A percentile compares a stretch with the other conserved stretches of the same genome.
These are phyloP conservation scores for Clunio marinus DNA, from an alignment of 2,888 invertebrate species.

Conservation along the genomic window DNA sequence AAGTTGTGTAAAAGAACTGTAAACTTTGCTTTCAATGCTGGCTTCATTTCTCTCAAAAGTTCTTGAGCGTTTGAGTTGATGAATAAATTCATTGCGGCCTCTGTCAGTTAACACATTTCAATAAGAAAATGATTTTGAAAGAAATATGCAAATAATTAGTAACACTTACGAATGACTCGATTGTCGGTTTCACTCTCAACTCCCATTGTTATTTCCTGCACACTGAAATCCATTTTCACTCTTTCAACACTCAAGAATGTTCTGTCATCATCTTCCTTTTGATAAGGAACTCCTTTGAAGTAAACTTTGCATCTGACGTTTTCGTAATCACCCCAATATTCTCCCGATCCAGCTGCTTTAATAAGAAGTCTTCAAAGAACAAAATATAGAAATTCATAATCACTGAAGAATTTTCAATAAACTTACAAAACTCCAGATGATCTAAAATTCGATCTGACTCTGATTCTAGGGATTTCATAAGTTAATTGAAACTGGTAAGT, in stretches of 20 bases:
- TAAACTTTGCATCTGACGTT: constrained; percentile 81
- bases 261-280: constrained; percentile 56
- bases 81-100: constrained; percentile 78
- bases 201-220: constrained; percentile 77
- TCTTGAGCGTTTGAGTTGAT: constrained; percentile 84
- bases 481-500: constrained; percentile 77
- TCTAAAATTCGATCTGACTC: constrained; percentile 72
- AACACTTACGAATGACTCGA: constrained; percentile 68
- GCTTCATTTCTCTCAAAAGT: constrained; percentile 81
- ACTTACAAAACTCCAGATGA: constrained; percentile 66
- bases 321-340: constrained; percentile 87
- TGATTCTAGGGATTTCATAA: constrained; percentile 73
- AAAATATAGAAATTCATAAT: neutral
- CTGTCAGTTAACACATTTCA: constrained; percentile 51
- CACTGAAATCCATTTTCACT: constrained; percentile 81
- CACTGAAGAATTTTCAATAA: neutral
- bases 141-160: neutral
- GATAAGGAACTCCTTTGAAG: constrained; percentile 65
- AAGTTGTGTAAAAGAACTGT: constrained; percentile 71
- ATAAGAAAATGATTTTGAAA: neutral
- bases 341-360: constrained; percentile 78
- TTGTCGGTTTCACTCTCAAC: constrained; percentile 81
- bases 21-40: constrained; percentile 71
- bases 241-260: constrained; percentile 68
- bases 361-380: constrained; percentile 56